phyloP scores from a whole-genome alignment of 1,140 invertebrate genomes.

The Temnothorax curvispinosus region DNA sequence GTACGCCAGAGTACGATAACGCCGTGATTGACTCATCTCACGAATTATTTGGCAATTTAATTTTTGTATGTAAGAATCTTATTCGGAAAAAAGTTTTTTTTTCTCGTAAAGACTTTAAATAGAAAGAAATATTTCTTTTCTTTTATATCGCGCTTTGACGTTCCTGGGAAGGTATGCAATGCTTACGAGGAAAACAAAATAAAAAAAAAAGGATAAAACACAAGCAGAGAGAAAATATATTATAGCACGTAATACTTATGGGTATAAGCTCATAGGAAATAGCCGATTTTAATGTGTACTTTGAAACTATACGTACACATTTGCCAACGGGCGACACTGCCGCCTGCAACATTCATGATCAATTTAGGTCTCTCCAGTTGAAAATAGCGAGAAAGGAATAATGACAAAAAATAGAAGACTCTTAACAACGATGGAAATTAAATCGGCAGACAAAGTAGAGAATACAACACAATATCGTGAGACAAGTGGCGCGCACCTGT shows the following conservation, averaged over 20 bases:
- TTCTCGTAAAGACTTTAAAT: background rate
- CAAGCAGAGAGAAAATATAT: conserved; percentile 59
- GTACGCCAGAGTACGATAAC: conserved; percentile 31
- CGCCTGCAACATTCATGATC: conserved; percentile 84
- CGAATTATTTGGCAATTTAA: background rate
- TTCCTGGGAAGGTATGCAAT: background rate
- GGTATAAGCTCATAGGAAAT: conserved; percentile 59
- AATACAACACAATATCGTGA: background rate
- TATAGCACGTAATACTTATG: conserved; percentile 64
- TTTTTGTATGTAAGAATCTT: background rate
- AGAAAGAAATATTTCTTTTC: background rate
- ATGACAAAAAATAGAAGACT: conserved; percentile 39
- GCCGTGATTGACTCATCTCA: conserved; percentile 1
- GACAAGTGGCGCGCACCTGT: background rate
- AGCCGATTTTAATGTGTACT: conserved; percentile 66
- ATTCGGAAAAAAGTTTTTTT: background rate
- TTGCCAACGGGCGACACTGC: conserved; percentile 86
- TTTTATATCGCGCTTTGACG: conserved; percentile 9
- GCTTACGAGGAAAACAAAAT: background rate
- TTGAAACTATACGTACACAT: conserved; percentile 86
- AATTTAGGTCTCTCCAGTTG: conserved; percentile 65
- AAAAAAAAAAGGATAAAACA: conserved; percentile 46
- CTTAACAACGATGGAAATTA: conserved; percentile 4
- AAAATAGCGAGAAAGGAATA: conserved; percentile 31
- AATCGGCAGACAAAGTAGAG: background rate